A percentile compares a stretch with the other conserved stretches of the same genome.
phyloP scores from a whole-genome alignment of 2,113 vertebrate species.

The Halichoerus grypus region DNA sequence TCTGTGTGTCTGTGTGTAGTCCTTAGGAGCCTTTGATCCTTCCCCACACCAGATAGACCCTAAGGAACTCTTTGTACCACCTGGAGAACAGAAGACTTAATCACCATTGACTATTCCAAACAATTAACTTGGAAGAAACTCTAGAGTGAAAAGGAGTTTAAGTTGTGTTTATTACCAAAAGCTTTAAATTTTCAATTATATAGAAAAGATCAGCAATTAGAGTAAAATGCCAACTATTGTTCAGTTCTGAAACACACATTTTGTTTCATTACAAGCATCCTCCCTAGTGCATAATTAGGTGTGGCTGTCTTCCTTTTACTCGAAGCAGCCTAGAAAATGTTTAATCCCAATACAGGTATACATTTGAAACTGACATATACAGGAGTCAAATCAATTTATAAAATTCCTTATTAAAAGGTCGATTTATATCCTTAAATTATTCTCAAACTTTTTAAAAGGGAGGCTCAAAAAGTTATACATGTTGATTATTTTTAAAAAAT shows the following conservation, averaged over 20 bases:
- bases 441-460: not conserved
- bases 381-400: not conserved
- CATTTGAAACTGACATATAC: not conserved
- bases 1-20: not conserved
- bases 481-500: not conserved
- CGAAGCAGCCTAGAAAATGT: not conserved
- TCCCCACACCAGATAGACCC: not conserved
- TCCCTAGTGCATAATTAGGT: slow-evolving; percentile 55
- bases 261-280: slow-evolving; percentile 24
- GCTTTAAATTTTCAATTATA: slow-evolving; percentile 26
- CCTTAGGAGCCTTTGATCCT: not conserved
- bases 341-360: slow-evolving; percentile 2
- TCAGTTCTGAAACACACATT: not conserved
- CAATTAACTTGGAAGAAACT: not conserved
- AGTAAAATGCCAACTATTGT: slow-evolving; percentile 48
- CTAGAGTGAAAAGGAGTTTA: not conserved
- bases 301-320: slow-evolving; percentile 66
- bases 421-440: not conserved
- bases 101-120: not conserved
- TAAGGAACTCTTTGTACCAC: not conserved
- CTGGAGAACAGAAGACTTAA: not conserved
- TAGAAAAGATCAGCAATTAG: slow-evolving; percentile 40
- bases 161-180: not conserved
- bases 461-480: not conserved
- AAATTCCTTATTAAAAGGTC: slow-evolving; percentile 15